Evolutionary conservation across 2,113 vertebrate species (phyloP).

Genomic region (Hippopotamus amphibius): DNA sequence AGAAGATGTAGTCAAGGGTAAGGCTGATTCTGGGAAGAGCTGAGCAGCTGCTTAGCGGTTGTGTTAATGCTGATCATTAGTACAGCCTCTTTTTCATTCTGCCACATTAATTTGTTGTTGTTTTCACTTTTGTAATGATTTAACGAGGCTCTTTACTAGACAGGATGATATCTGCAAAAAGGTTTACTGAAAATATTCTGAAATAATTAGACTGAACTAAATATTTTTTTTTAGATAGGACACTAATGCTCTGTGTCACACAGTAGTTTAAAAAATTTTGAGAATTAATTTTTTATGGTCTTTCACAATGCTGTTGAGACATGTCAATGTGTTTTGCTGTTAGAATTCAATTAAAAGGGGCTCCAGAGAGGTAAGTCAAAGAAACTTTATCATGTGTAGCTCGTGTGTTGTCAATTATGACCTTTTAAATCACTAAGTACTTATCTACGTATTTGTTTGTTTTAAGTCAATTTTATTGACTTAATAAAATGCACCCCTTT

Average conservation of each 20-base stretch:
- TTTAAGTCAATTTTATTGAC: neutral
- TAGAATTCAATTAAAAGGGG: neutral
- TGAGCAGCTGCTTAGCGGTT: conserved; percentile 53
- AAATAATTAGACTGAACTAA: neutral
- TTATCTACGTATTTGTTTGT: neutral
- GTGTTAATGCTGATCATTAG: conserved; percentile 10
- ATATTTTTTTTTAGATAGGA: neutral
- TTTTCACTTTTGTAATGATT: conserved; percentile 51
- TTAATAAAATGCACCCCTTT: neutral
- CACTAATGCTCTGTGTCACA: neutral
- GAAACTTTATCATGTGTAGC: neutral
- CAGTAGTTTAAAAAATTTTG: neutral
- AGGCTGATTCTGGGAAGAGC: conserved; percentile 41
- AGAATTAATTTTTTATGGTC: conserved; percentile 11
- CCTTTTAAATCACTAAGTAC: neutral
- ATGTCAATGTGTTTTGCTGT: neutral
- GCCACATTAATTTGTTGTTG: conserved; percentile 48
- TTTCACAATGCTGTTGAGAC: neutral
- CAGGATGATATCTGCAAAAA: neutral
- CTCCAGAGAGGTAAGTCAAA: neutral
- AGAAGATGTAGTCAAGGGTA: neutral
- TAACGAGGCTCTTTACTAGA: neutral
- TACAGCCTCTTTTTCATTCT: conserved; percentile 36
- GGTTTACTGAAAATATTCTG: neutral
- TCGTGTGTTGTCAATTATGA: neutral